These are phyloP conservation scores for Ceryle rudis DNA, from an alignment of 2,797 vertebrate genomes.

Conservation along the genomic window DNA sequence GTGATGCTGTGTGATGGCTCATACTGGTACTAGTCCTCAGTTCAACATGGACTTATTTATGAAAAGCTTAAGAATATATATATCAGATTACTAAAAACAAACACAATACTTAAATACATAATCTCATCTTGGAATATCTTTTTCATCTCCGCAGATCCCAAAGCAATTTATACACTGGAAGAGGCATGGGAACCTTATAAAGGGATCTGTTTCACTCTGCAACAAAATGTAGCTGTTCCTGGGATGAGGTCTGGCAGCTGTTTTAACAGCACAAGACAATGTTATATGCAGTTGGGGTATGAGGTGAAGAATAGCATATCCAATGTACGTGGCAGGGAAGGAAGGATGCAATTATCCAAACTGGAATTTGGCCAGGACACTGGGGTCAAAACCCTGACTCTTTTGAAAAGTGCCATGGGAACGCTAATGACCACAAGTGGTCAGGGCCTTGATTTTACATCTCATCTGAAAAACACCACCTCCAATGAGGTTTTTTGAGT, in stretches of 20 bases:
- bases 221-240: not conserved
- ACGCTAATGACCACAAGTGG: not conserved
- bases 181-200: not conserved
- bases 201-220: not conserved
- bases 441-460: not conserved
- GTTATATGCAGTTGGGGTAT: not conserved
- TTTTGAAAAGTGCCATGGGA: not conserved
- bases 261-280: not conserved
- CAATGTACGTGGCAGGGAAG: not conserved
- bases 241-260: not conserved
- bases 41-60: not conserved
- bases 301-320: not conserved
- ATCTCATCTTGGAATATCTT: not conserved
- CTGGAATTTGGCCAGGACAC: not conserved
- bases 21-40: not conserved
- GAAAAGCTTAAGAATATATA: not conserved
- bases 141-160: not conserved
- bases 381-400: not conserved
- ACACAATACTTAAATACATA: not conserved
- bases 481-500: not conserved
- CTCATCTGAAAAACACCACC: not conserved
- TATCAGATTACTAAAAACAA: not conserved
- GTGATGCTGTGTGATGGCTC: not conserved
- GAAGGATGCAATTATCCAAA: conserved; percentile 16
- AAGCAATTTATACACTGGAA: not conserved